These are phyloP conservation scores for Latheticus oryzae DNA, from an alignment of 2,888 invertebrate species.

Conservation along the genomic window DNA sequence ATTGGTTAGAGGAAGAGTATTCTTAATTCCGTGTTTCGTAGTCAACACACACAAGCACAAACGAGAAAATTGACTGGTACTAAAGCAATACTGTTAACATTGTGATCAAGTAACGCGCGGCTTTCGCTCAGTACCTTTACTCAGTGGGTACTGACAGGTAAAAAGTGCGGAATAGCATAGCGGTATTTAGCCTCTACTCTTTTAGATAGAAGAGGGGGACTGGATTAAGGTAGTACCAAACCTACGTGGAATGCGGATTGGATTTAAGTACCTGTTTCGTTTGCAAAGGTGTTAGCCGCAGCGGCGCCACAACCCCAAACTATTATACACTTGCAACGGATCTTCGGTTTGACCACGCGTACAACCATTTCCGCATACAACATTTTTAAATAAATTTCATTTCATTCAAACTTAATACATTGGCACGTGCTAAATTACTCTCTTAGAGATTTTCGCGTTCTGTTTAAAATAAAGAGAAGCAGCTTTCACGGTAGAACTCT, in stretches of 20 bases:
- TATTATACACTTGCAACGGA: slow-evolving; percentile 33
- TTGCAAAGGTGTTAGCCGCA: slow-evolving; percentile 38
- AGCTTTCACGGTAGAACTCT: slow-evolving; percentile 18
- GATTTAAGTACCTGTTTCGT: slow-evolving; percentile 41
- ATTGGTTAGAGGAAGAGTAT: slow-evolving; percentile 2
- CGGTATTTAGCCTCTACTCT: slow-evolving; percentile 53
- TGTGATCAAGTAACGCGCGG: slow-evolving; percentile 42
- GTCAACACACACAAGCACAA: slow-evolving; percentile 25
- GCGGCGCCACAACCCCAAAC: slow-evolving; percentile 40
- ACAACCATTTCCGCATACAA: slow-evolving; percentile 28
- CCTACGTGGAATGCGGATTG: slow-evolving; percentile 47
- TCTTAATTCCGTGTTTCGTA: slow-evolving; percentile 21
- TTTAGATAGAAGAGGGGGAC: slow-evolving; percentile 48
- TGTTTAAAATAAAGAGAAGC: slow-evolving; percentile 24
- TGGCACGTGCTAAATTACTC: slow-evolving; percentile 3
- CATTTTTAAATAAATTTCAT: slow-evolving; percentile 10
- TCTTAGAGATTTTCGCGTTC: slow-evolving; percentile 12
- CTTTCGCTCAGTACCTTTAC: slow-evolving; percentile 56
- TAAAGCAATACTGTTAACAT: slow-evolving; percentile 22
- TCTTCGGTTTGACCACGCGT: slow-evolving; percentile 37
- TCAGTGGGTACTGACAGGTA: slow-evolving; percentile 55
- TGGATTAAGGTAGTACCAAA: slow-evolving; percentile 46
- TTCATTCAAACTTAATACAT: not conserved
- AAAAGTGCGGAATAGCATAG: slow-evolving; percentile 58
- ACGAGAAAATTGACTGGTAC: slow-evolving; percentile 10